These are phyloP conservation scores for Drosophila pseudotakahashii DNA, from an alignment of 2,888 invertebrate genomes.

Conservation along the genomic window DNA sequence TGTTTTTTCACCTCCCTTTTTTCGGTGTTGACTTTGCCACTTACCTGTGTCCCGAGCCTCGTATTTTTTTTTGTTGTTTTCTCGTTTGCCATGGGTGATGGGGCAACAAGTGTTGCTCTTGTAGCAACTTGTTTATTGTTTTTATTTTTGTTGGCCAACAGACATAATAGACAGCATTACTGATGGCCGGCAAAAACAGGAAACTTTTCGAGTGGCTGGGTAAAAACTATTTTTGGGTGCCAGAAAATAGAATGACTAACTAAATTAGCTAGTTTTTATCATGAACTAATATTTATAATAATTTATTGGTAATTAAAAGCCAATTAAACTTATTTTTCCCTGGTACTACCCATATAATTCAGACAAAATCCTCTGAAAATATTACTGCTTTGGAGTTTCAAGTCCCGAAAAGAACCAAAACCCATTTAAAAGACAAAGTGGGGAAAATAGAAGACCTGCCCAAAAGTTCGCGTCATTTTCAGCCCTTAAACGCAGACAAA, in stretches of 20 bases:
- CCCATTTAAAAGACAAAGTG: conserved; percentile 4
- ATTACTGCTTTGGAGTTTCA: too few relatives aligned
- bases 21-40: conserved; percentile 43
- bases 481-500: conserved; percentile 25
- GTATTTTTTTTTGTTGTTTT: conserved; percentile 1
- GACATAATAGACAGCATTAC: conserved; percentile 21
- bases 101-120: conserved; percentile 48
- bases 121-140: conserved; percentile 37
- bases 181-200: conserved; percentile 11
- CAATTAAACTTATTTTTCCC: too few relatives aligned
- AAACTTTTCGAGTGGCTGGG: neutral
- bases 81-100: conserved; percentile 25
- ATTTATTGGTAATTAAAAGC: too few relatives aligned
- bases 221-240: neutral
- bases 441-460: neutral
- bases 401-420: neutral
- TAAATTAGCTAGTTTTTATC: neutral
- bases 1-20: conserved; percentile 28
- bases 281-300: too few relatives aligned
- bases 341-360: too few relatives aligned
- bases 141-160: conserved; percentile 17
- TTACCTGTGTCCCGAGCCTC: conserved; percentile 38
- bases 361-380: neutral
- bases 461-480: conserved; percentile 31
- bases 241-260: neutral